Evolutionary conservation across 2,797 vertebrate species (phyloP).

Genomic region (Sebastes taczanowskii): DNA sequence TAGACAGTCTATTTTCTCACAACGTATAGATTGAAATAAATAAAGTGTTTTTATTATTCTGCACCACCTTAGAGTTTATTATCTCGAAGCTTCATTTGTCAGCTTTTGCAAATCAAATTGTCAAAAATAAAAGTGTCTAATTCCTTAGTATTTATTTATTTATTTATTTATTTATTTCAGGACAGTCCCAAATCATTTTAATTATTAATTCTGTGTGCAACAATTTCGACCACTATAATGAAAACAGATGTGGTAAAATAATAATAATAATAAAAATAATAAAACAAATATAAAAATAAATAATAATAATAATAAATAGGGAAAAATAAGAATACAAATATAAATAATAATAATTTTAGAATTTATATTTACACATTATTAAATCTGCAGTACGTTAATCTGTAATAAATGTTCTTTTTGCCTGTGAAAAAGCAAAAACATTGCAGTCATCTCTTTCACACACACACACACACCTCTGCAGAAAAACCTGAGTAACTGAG

Average conservation of each 20-base stretch:
- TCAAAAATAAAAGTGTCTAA: background rate
- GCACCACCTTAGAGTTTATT: background rate
- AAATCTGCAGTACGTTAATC: background rate
- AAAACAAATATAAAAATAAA: background rate
- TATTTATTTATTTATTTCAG: background rate
- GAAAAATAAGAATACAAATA: background rate
- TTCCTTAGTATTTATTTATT: background rate
- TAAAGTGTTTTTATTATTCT: background rate
- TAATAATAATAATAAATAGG: background rate
- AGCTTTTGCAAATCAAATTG: background rate
- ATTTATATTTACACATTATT: background rate
- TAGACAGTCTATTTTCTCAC: conserved; percentile 1
- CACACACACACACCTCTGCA: background rate
- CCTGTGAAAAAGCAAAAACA: background rate
- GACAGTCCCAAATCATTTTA: background rate
- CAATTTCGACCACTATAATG: background rate
- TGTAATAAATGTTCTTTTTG: background rate
- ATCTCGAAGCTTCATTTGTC: background rate
- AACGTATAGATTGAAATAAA: background rate
- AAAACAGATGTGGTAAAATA: background rate
- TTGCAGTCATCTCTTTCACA: background rate
- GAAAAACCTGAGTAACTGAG: conserved; percentile 14
- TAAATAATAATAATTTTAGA: background rate
- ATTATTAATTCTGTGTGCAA: background rate
- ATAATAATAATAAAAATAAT: background rate